These are phyloP conservation scores for Drosophila pseudotakahashii DNA, from an alignment of 2,888 invertebrate genomes.

Conservation along the genomic window DNA sequence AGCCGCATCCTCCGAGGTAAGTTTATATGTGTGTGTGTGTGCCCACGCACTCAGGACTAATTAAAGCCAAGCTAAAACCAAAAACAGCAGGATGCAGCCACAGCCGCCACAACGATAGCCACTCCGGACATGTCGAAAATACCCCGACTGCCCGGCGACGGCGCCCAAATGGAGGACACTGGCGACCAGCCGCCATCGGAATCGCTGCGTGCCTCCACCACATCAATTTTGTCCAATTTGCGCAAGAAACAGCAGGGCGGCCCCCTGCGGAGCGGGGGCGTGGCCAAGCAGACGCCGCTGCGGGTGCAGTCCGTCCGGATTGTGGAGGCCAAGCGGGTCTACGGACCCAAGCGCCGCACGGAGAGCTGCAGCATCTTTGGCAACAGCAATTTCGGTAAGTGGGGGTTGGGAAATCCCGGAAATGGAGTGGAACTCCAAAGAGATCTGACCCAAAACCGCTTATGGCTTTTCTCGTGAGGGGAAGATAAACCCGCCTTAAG, in stretches of 20 bases:
- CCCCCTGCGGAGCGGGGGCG: slow-evolving; percentile 14
- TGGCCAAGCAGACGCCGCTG: slow-evolving; percentile 69
- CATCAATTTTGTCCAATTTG: slow-evolving; percentile 70
- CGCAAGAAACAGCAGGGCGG: slow-evolving; percentile 72
- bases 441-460: slow-evolving; percentile 9
- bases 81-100: slow-evolving; percentile 65
- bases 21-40: slow-evolving; percentile 47
- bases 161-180: slow-evolving; percentile 80
- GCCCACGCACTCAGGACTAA: slow-evolving; percentile 71
- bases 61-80: slow-evolving; percentile 58
- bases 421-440: slow-evolving; percentile 1
- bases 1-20: slow-evolving; percentile 73
- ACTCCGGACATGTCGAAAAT: slow-evolving; percentile 82
- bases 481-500: background rate
- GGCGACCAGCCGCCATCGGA: slow-evolving; percentile 55
- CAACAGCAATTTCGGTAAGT: slow-evolving; percentile 72
- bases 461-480: background rate
- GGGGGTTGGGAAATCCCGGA: slow-evolving; percentile 7
- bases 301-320: slow-evolving; percentile 83
- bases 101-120: slow-evolving; percentile 30
- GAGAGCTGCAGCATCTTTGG: slow-evolving; percentile 83
- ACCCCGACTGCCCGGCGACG: slow-evolving; percentile 83
- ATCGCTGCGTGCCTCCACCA: slow-evolving; percentile 64
- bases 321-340: slow-evolving; percentile 78
- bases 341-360: slow-evolving; percentile 80